Conservation (phyloP, 2,113 vertebrate species). For the Hyperopisus bebe region DNA sequence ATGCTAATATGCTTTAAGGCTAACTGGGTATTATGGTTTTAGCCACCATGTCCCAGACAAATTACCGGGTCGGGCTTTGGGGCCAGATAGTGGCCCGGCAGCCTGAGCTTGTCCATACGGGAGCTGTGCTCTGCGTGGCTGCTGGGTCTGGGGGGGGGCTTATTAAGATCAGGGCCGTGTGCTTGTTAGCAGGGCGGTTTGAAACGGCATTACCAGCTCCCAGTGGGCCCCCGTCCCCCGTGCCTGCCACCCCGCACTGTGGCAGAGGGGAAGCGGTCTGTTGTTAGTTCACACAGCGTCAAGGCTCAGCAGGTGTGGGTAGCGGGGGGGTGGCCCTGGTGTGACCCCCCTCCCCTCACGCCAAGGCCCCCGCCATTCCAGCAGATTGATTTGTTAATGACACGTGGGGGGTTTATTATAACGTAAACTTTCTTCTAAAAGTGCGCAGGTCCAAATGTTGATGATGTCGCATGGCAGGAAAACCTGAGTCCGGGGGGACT, state of each 20-base stretch:
- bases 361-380: background rate
- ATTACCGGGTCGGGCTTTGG: background rate
- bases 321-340: background rate
- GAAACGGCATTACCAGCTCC: constrained; percentile 19
- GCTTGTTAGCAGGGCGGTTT: constrained; percentile 17
- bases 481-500: background rate
- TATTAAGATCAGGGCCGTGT: constrained; percentile 17
- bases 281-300: constrained; percentile 9
- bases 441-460: background rate
- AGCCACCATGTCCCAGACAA: background rate
- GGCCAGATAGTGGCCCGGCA: background rate
- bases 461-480: background rate
- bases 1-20: constrained; percentile 2
- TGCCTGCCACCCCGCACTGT: background rate
- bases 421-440: background rate
- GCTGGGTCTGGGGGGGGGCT: constrained; percentile 11
- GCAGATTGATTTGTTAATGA: background rate
- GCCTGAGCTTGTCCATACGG: background rate
- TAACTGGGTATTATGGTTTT: constrained; percentile 6
- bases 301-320: background rate
- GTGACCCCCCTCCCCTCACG: background rate
- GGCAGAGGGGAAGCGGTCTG: background rate
- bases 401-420: background rate
- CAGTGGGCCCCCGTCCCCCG: background rate
- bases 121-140: background rate